A percentile compares a stretch with the other conserved stretches of the same genome.
Conservation (phyloP, 2,888 invertebrate genomes). For the Synergus itoensis region DNA sequence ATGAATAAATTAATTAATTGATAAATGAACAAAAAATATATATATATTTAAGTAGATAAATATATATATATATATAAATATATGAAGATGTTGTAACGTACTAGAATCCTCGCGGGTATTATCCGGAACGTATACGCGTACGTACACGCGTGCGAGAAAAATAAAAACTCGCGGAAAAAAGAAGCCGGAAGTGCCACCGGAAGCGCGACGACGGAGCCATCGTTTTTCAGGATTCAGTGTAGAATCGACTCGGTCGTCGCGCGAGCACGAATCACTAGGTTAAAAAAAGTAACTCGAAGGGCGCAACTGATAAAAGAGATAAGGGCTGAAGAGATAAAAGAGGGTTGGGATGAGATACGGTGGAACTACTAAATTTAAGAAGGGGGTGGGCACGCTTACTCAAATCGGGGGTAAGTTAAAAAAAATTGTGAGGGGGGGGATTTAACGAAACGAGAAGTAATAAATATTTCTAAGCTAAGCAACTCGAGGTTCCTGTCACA, state of each 20-base stretch:
- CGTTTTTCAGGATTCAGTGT: constrained; percentile 21
- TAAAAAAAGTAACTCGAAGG: constrained; percentile 38
- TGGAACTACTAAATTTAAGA: constrained; percentile 36
- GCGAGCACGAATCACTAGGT: constrained; percentile 55
- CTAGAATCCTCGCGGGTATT: constrained; percentile 68
- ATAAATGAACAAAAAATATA: constrained; percentile 75
- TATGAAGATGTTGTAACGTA: constrained; percentile 68
- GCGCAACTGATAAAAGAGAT: constrained; percentile 37
- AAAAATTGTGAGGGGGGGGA: constrained; percentile 44
- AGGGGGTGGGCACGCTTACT: not conserved
- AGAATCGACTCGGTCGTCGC: constrained; percentile 42
- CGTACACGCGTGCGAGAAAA: constrained; percentile 56
- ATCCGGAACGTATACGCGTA: constrained; percentile 67
- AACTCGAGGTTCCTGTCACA: constrained; percentile 76
- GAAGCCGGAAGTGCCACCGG: constrained; percentile 56
- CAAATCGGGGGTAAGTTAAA: constrained; percentile 29
- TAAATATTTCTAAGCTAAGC: constrained; percentile 74
- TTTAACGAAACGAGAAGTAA: constrained; percentile 65
- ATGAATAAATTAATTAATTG: constrained; percentile 80
- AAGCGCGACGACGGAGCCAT: constrained; percentile 45
- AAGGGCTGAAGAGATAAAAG: constrained; percentile 42
- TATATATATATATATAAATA: constrained; percentile 61
- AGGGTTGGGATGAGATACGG: not conserved
- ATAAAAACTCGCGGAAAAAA: constrained; percentile 45
- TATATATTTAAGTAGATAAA: constrained; percentile 56